phyloP scores from a whole-genome alignment of 2,113 vertebrate species.

The Paradoxurus hermaphroditus region DNA sequence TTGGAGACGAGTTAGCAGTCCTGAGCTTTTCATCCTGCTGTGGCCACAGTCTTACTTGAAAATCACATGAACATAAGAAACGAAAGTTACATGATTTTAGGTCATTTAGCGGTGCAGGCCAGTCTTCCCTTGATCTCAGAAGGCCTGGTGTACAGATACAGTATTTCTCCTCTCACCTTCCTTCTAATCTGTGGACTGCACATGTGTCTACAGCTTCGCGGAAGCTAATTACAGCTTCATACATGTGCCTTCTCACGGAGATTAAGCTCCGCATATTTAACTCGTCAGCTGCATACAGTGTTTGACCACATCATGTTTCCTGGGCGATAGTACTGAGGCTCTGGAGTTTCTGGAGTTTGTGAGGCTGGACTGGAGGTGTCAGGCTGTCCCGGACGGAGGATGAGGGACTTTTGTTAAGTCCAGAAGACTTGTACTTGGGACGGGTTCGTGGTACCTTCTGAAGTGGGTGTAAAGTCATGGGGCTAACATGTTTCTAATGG shows the following conservation, averaged over 20 bases:
- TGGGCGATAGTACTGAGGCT: neutral
- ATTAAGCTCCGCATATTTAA: neutral
- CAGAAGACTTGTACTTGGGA: neutral
- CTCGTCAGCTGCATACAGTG: neutral
- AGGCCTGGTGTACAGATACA: neutral
- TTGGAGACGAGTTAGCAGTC: neutral
- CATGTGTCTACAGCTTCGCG: neutral
- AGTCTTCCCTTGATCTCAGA: neutral
- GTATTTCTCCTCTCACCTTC: neutral
- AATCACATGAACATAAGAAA: neutral
- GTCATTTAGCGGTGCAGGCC: neutral
- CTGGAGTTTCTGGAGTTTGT: neutral
- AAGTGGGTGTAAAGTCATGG: neutral
- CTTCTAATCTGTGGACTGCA: constrained; percentile 1
- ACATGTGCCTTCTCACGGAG: neutral
- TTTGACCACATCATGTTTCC: neutral
- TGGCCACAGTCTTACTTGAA: neutral
- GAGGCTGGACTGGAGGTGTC: neutral
- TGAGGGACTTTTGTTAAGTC: neutral
- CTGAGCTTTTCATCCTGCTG: neutral
- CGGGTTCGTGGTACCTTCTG: neutral
- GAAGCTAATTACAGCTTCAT: neutral
- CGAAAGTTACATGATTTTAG: neutral
- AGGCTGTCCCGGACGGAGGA: neutral
- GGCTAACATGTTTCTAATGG: neutral